Conservation (phyloP, 2,888 invertebrate species). For the Drosophila picticornis region DNA sequence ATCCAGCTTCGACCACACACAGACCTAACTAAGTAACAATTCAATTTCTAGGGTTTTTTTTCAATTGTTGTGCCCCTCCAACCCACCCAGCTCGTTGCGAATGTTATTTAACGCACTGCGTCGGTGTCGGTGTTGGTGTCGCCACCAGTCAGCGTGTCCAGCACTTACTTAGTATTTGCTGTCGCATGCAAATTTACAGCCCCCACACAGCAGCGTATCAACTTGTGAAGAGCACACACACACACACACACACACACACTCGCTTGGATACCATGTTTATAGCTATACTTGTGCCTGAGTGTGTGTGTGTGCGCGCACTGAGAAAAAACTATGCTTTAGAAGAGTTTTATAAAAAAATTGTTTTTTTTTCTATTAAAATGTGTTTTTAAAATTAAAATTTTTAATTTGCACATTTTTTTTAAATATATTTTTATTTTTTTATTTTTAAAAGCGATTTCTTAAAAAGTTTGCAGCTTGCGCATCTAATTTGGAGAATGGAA, state of each 20-base stretch:
- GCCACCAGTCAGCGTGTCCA: slow-evolving; percentile 44
- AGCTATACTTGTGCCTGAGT: slow-evolving; percentile 13
- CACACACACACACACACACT: slow-evolving; percentile 35
- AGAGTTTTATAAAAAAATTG: not conserved
- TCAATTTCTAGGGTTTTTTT: slow-evolving; percentile 54
- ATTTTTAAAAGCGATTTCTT: fast-evolving
- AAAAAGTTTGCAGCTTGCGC: fast-evolving
- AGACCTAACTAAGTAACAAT: slow-evolving; percentile 37
- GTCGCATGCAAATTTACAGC: slow-evolving; percentile 78
- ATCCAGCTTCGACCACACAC: not conserved
- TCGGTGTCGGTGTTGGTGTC: slow-evolving; percentile 50
- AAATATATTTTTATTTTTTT: not conserved
- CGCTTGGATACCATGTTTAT: slow-evolving; percentile 4
- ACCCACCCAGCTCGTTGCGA: not conserved
- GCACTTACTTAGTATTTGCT: slow-evolving; percentile 66
- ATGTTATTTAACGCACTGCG: slow-evolving; percentile 54
- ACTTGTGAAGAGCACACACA: slow-evolving; percentile 50
- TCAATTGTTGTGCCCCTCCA: slow-evolving; percentile 49
- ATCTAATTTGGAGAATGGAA: not conserved
- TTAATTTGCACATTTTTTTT: not conserved
- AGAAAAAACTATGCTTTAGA: not conserved
- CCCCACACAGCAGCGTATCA: slow-evolving; percentile 36
- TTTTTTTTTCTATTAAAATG: not conserved
- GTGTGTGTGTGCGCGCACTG: slow-evolving; percentile 21
- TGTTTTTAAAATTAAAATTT: not conserved